Evolutionary conservation across 2,797 vertebrate species (phyloP), one percentile per base, ranked within the genome.

Genomic region (Eurystomus glaucurus): DNA sequence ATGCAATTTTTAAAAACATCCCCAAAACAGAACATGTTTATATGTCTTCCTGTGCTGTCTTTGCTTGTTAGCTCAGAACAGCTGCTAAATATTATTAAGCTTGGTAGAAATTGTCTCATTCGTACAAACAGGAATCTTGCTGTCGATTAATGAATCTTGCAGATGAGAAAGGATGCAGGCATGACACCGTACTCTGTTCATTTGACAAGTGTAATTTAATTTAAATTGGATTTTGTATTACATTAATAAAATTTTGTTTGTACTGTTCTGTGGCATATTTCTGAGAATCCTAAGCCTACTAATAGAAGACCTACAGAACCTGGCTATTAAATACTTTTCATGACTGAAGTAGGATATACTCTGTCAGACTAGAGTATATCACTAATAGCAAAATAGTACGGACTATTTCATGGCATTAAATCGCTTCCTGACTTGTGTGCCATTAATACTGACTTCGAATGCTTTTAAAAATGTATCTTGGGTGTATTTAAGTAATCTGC

Each of bases 211-310:
- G 14, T 54, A 80, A 83, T 75, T 82, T 83, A 54, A 72, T 83
- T 90, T 88, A 50, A 92, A 92, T 80, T 86, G 14, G 69, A 46
- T 83, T 95, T 81, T 29, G 57, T 33, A 18, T 80, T 83, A 33
- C 46, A 51, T 39, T 37, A 29, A 23, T 45, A 33, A 83, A 74
- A 78, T 39, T 54, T 23, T 71, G 21, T 75, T 81, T 91, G n/a
- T 55, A 0, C 57, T 78, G 26, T 45, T 87, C 62, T 61, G 19
- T 91, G 52, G 35, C 28, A 52, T 60, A 37, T 51, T 91, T 94
- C 41, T 70, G 39, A 43, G 60, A 48, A 61, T 85, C 77, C 31
- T 82, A 33, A 76, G 50, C 19, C 19, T 61, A 69, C 58, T 64
- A 81, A 65, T 0, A 68, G 70, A 60, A 69, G 20, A 57, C 4